phyloP scores from a whole-genome alignment of 1,140 invertebrate genomes.

The Stegodyphus dumicola region DNA sequence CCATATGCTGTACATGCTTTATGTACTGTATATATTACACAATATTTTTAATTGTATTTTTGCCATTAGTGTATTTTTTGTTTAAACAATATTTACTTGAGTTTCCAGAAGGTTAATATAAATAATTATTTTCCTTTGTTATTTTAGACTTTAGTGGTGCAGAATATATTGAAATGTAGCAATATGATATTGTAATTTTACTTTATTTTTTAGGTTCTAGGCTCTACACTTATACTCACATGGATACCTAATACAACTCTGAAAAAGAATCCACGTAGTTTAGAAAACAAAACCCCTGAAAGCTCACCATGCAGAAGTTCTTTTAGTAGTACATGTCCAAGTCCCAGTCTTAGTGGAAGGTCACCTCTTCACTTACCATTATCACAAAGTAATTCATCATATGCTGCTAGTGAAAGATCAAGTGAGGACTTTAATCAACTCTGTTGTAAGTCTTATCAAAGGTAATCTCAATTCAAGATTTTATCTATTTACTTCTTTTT shows the following conservation, averaged over 20 bases:
- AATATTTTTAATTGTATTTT: too few species aligned
- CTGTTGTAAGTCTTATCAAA: neutral
- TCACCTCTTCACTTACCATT: constrained; percentile 37
- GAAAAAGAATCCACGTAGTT: constrained; percentile 83
- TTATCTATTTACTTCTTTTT: too few species aligned
- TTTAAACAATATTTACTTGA: too few species aligned
- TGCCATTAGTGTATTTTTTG: too few species aligned
- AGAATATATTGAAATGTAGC: too few species aligned
- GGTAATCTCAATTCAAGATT: neutral
- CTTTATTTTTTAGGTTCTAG: constrained; percentile 66
- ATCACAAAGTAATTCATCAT: constrained; percentile 16
- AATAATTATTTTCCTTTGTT: too few species aligned
- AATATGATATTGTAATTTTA: neutral
- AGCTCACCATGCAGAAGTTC: constrained; percentile 58
- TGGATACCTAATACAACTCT: constrained; percentile 94
- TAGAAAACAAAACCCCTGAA: constrained; percentile 72
- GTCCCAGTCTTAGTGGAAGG: constrained; percentile 48
- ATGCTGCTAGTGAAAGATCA: constrained; percentile 34
- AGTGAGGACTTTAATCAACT: constrained; percentile 19
- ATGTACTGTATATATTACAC: too few species aligned
- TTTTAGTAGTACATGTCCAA: constrained; percentile 57
- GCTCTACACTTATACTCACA: constrained; percentile 86
- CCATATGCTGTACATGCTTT: too few species aligned
- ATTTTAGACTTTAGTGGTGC: too few species aligned
- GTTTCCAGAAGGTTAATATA: too few species aligned